Evolutionary conservation across 2,888 invertebrate genomes (phyloP), one percentile per base, ranked within the genome.

Genomic region (Drosophila mayaguana): DNA sequence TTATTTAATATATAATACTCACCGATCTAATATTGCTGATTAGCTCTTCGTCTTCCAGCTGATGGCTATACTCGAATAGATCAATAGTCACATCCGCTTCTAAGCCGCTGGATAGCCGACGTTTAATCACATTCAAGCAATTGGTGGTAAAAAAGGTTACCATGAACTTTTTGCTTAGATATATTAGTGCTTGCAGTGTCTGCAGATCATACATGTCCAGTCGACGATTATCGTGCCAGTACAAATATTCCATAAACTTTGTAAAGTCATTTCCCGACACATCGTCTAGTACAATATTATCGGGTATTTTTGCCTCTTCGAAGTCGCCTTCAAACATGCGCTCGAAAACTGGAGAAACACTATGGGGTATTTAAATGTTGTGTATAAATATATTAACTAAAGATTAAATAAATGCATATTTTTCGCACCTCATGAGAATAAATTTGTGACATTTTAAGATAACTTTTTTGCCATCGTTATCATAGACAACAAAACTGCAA

Each of bases 241-340:
- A 81, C 12, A 81, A 28, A 51, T 75, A 78, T 18, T 77, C 68
- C 34, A 81, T 61, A 14, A 81, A 81, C 12, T 61, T 77, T 25
- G 60, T 40, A 28, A 83, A 81, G 40, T 83, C 78, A 1, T 43
- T 3, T 9, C 51, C 77, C 1, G 78, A 75, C 0, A 81, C 81
- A 71, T 81, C 81, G 25, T 81, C 75, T 5, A 81, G 61, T 3
- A 81, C 74, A 57, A 81, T 81, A 32, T 81, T 81, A 0, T 81
- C 72, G 9, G 83, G 53, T 7, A 25, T 36, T 3, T 43, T 74
- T 1, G 65, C 53, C 56, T 81, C 81, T 18, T 77, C 69, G n/a
- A 83, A 81, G 8, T 75, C 64, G 16, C 81, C 81, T 1, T 77
- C 65, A 46, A 81, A 81, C 81, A 81, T 81, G 25, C 81, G 81